Base-by-base conservation (phyloP, 2,113 vertebrate genomes). In the Girardinichthys multiradiatus region DNA sequence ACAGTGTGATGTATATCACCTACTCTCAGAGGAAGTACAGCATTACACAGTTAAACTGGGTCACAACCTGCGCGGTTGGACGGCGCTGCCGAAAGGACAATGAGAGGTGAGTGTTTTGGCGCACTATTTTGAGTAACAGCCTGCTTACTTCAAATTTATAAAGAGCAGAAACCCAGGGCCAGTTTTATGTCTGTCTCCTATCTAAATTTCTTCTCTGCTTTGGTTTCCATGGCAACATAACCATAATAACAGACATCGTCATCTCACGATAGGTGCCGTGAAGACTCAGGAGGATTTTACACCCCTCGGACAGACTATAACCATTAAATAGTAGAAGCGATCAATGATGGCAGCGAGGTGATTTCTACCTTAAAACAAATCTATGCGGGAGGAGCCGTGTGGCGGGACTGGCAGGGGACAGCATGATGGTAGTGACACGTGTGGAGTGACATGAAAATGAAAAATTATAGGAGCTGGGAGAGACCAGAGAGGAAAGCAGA, bases 11-110 rank as follows among this genome's bases (percentile, higher is more conserved):
- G 72, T 60, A 48, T 15, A 70, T 74, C 69, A 83, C 63, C 77
- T 62, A 21, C 2, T 12, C 77, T 82, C 79, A 80, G 57, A 77
- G 72, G 13, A 14, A 84, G 64, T n/a, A n/a, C 51, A 69, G 77
- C 72, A 80, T 87, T 84, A 86, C 58, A 59, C 79, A 80, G 87
- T 88, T 83, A 86, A 90, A 90, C 72, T 92, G 86, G 90, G 92
- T 92, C 86, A 89, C 77, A 84, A 84, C 82, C 86, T 75, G 86
- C 78, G 85, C 82, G 70, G 60, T 76, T 74, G 77, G 80, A 77
- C 83, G 24, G 66, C 37, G 62, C 73, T 39, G 76, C 74, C 66
- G 72, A 69, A 71, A 72, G 77, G 74, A 74, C 79, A 68, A 79
- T 70, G 64, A 62, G 62, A 68, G 28, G 72, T 64, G 75, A 74